phyloP scores from a whole-genome alignment of 2,797 vertebrate genomes.

The Champsocephalus esox region DNA sequence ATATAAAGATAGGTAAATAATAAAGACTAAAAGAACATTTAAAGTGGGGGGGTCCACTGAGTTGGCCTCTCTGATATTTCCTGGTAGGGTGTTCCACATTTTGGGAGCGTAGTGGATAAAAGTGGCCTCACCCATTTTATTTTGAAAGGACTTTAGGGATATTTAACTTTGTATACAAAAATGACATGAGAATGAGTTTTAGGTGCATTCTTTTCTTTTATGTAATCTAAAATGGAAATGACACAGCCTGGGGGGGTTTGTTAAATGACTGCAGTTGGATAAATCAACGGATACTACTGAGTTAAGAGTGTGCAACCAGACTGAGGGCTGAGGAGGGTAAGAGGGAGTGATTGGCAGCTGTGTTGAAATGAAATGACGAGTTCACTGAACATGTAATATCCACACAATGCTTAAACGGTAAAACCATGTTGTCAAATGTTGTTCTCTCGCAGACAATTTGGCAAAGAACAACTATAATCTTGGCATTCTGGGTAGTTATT shows the following conservation, averaged over 20 bases:
- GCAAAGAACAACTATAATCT: background rate
- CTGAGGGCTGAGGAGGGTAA: background rate
- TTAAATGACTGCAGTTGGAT: slow-evolving; percentile 33
- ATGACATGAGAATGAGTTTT: slow-evolving; percentile 19
- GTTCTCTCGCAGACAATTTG: background rate
- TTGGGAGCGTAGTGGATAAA: too few species aligned
- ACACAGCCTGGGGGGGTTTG: slow-evolving; percentile 26
- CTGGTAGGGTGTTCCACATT: too few species aligned
- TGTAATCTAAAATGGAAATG: slow-evolving; percentile 13
- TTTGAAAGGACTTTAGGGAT: too few species aligned
- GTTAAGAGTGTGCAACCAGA: slow-evolving; percentile 14
- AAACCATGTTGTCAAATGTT: background rate
- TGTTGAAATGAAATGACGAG: background rate
- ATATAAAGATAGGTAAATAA: too few species aligned
- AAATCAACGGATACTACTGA: slow-evolving; percentile 28
- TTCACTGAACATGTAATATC: background rate
- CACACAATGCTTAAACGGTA: background rate
- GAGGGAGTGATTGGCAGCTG: slow-evolving; percentile 2
- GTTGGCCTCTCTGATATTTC: too few species aligned
- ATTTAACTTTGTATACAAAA: slow-evolving; percentile 6
- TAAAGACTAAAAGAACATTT: too few species aligned
- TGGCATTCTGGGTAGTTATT: slow-evolving; percentile 17
- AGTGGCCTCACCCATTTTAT: too few species aligned
- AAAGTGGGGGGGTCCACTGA: too few species aligned
- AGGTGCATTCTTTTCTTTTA: slow-evolving; percentile 32